Conservation (phyloP, 2,113 vertebrate genomes). For the Aegotheles bennettii region DNA sequence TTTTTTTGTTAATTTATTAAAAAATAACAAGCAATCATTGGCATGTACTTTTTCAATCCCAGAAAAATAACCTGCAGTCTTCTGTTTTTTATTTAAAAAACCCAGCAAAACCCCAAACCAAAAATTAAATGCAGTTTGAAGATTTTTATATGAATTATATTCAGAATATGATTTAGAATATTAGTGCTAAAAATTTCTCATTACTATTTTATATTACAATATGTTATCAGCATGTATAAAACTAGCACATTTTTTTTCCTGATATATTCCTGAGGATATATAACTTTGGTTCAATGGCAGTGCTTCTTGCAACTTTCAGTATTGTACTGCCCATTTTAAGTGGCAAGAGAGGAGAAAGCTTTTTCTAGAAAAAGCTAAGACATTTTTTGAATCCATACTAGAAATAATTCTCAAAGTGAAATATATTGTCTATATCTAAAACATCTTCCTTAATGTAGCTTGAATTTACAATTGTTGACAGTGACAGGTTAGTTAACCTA, state of each 20-base stretch:
- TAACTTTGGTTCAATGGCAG: slow-evolving; percentile 39
- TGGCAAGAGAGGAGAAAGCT: neutral
- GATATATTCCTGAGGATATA: neutral
- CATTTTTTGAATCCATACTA: neutral
- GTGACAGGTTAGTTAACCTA: slow-evolving; percentile 6
- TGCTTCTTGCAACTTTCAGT: slow-evolving; percentile 19
- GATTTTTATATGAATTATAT: neutral
- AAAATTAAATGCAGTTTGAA: neutral
- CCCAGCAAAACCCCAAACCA: neutral
- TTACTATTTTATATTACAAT: neutral
- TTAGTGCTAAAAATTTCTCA: neutral
- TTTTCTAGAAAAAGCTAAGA: neutral
- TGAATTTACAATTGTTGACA: neutral
- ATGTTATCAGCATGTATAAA: neutral
- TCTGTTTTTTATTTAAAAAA: neutral
- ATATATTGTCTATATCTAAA: neutral
- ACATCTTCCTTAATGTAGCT: neutral
- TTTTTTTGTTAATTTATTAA: slow-evolving; percentile 21
- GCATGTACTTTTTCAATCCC: slow-evolving; percentile 7
- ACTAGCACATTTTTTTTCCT: neutral
- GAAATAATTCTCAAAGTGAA: neutral
- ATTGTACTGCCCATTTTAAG: neutral
- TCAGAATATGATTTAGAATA: neutral
- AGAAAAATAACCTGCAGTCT: neutral
- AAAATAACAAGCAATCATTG: slow-evolving; percentile 6